Evolutionary conservation across 2,113 vertebrate species (phyloP).

Genomic region (Archilochus colubris): DNA sequence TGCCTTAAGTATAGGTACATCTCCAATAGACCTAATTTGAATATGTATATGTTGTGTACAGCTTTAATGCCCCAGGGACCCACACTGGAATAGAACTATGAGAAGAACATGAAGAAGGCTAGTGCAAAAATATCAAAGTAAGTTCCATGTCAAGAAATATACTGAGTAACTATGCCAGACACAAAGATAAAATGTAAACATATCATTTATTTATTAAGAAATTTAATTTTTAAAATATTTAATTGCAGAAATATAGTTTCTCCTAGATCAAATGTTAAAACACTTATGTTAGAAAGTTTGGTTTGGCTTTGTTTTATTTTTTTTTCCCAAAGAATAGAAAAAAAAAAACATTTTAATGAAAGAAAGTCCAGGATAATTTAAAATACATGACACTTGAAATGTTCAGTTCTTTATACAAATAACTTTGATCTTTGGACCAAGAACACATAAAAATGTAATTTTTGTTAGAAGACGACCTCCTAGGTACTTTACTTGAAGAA

Average conservation of each 20-base stretch:
- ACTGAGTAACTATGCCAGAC: neutral
- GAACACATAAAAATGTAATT: neutral
- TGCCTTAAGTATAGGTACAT: neutral
- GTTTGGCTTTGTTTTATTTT: no score
- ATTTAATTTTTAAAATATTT: neutral
- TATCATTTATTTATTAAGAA: neutral
- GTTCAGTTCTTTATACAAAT: neutral
- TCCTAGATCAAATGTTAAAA: neutral
- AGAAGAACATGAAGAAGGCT: neutral
- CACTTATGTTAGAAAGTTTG: neutral
- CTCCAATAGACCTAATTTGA: neutral
- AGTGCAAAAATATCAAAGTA: neutral
- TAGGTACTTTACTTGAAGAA: neutral
- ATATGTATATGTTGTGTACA: neutral
- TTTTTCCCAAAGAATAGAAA: neutral
- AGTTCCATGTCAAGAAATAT: neutral
- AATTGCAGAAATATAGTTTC: neutral
- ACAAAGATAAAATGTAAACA: neutral
- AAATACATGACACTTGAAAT: neutral
- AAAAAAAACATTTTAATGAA: neutral
- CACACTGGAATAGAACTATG: neutral
- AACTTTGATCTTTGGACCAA: neutral
- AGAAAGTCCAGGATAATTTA: neutral
- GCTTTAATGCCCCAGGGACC: neutral
- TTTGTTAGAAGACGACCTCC: neutral